Conservation (phyloP, 2,888 invertebrate species). For the Leuctra nigra region DNA sequence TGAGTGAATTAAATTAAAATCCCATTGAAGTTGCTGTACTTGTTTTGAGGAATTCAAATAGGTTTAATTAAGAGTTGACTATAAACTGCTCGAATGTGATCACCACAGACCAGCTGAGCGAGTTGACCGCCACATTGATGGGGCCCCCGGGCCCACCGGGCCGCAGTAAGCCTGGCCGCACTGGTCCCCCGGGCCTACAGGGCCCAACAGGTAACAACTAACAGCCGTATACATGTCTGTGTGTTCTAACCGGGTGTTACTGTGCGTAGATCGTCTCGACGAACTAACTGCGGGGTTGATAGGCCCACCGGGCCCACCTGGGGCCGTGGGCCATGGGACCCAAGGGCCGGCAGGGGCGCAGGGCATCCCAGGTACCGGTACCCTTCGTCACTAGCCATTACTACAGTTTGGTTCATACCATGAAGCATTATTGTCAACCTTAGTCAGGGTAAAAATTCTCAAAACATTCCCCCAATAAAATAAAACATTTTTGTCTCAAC, state of each 20-base stretch:
- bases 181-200: conserved; percentile 61
- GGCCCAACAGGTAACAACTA: conserved; percentile 53
- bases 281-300: conserved; percentile 51
- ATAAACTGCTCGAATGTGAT: conserved; percentile 14
- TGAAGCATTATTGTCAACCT: no score
- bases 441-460: no score
- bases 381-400: no score
- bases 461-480: no score
- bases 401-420: no score
- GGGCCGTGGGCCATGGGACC: conserved; percentile 45
- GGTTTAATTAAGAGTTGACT: no score
- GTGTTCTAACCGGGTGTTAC: conserved; percentile 1
- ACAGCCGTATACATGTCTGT: background rate
- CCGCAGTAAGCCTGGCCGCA: conserved; percentile 56
- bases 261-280: conserved; percentile 47
- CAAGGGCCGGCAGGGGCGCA: conserved; percentile 48
- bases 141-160: conserved; percentile 64
- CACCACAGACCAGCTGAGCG: conserved; percentile 62
- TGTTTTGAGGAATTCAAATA: background rate
- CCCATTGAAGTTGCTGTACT: background rate
- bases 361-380: conserved; percentile 51
- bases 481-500: no score
- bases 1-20: background rate
- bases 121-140: conserved; percentile 54
- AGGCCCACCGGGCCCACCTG: conserved; percentile 64